Conservation (phyloP, 2,113 vertebrate species). For the Oenanthe melanoleuca region DNA sequence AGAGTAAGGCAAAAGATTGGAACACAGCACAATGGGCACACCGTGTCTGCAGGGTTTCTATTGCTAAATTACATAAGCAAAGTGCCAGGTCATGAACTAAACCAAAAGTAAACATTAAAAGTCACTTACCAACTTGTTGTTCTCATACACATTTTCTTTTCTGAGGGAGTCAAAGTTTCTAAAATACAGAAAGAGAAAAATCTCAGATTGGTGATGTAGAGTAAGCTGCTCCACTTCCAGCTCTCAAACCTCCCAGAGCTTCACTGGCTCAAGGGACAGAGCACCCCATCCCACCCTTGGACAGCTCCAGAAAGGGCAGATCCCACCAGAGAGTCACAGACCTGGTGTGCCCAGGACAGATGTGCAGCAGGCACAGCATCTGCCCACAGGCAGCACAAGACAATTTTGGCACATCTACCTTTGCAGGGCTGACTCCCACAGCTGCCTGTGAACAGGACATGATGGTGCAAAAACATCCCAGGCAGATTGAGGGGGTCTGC, state of each 20-base stretch:
- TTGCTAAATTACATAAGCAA: neutral
- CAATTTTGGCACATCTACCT: neutral
- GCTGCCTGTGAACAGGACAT: rapidly evolving
- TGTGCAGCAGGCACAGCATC: neutral
- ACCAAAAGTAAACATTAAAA: neutral
- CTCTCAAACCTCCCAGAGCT: neutral
- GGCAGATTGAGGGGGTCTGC: neutral
- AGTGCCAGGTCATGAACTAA: neutral
- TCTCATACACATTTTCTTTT: slow-evolving; percentile 93
- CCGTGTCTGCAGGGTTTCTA: neutral
- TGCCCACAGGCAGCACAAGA: neutral
- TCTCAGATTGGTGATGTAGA: neutral
- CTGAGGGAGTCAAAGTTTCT: slow-evolving; percentile 89
- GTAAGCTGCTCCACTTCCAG: neutral
- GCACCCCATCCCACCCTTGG: neutral
- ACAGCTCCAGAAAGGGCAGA: neutral
- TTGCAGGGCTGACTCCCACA: neutral
- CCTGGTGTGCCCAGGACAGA: neutral
- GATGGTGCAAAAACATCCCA: neutral
- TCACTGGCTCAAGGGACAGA: neutral
- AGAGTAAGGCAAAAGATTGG: neutral
- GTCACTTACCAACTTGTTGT: slow-evolving; percentile 92
- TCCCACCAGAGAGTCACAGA: rapidly evolving
- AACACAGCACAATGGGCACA: neutral
- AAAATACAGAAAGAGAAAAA: slow-evolving; percentile 49